phyloP scores from a whole-genome alignment of 1,140 invertebrate genomes.

The Drosophila subpulchrella region DNA sequence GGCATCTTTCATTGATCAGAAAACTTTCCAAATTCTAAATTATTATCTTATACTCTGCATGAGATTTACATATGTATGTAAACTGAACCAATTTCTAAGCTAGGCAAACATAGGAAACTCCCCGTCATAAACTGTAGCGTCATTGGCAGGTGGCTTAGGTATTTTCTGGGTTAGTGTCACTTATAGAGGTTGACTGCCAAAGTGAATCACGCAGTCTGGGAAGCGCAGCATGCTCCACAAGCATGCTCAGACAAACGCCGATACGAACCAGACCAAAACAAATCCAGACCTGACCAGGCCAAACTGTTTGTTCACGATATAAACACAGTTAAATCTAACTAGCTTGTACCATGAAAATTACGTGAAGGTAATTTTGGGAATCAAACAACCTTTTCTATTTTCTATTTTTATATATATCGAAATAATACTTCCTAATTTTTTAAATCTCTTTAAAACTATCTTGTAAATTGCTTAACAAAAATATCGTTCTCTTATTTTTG shows the following conservation, averaged over 20 bases:
- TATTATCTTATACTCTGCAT: not conserved
- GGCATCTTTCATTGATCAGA: constrained; percentile 2
- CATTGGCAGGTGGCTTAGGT: constrained; percentile 3
- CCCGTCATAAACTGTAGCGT: not conserved
- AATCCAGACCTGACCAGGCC: constrained; percentile 31
- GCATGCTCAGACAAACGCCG: constrained; percentile 26
- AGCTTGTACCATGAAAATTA: not conserved
- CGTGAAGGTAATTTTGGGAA: not conserved
- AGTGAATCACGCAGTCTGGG: constrained; percentile 35
- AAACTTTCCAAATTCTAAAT: not conserved
- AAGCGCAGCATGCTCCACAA: constrained; percentile 22
- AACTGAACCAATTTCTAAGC: not conserved
- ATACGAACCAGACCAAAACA: constrained; percentile 23
- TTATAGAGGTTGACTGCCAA: constrained; percentile 21
- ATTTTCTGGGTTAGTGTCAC: constrained; percentile 4
- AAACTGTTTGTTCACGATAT: constrained; percentile 40
- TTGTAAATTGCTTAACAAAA: no score
- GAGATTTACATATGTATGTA: not conserved
- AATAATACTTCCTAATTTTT: no score
- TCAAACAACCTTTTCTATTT: no score
- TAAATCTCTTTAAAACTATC: no score
- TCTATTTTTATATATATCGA: no score
- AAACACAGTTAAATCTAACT: constrained; percentile 4
- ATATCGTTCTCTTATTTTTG: no score
- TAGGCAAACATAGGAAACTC: not conserved